Conservation (phyloP, 2,113 vertebrate species). For the Hippocampus comes region DNA sequence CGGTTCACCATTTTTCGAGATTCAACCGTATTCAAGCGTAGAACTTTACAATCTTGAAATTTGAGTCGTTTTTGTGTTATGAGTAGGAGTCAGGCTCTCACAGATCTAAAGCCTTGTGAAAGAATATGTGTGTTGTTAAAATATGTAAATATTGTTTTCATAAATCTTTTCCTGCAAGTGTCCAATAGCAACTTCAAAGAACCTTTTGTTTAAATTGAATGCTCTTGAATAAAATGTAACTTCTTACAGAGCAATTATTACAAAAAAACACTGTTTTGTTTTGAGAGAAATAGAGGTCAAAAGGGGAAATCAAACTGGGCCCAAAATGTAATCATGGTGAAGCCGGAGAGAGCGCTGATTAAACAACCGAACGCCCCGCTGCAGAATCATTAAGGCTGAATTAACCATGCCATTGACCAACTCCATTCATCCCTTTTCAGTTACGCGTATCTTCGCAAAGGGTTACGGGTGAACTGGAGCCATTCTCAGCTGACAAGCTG, state of each 20-base stretch:
- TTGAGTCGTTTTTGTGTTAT: background rate
- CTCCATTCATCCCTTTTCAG: background rate
- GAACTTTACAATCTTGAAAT: background rate
- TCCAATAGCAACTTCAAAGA: background rate
- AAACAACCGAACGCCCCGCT: conserved; percentile 47
- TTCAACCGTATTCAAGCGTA: background rate
- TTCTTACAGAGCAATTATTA: background rate
- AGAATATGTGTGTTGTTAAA: background rate
- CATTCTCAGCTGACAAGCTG: too few species aligned
- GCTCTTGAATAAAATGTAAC: background rate
- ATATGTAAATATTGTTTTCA: background rate
- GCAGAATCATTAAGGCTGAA: conserved; percentile 56
- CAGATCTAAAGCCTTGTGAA: background rate
- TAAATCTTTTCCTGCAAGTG: background rate
- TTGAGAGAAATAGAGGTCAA: conserved; percentile 62
- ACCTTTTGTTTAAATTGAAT: background rate
- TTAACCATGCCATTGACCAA: conserved; percentile 43
- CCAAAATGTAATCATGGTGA: conserved; percentile 53
- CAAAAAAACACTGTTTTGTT: conserved; percentile 34
- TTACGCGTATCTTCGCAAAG: too few species aligned
- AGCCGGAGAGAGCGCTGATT: conserved; percentile 55
- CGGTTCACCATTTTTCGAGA: background rate
- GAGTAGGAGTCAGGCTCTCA: background rate
- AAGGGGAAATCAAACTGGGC: conserved; percentile 61
- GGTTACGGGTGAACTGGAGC: too few species aligned